Percentiles rank a stretch among this genome's conserved stretches.
Evolutionary conservation across 2,113 vertebrate species (phyloP).

Genomic region (Strigops habroptila): DNA sequence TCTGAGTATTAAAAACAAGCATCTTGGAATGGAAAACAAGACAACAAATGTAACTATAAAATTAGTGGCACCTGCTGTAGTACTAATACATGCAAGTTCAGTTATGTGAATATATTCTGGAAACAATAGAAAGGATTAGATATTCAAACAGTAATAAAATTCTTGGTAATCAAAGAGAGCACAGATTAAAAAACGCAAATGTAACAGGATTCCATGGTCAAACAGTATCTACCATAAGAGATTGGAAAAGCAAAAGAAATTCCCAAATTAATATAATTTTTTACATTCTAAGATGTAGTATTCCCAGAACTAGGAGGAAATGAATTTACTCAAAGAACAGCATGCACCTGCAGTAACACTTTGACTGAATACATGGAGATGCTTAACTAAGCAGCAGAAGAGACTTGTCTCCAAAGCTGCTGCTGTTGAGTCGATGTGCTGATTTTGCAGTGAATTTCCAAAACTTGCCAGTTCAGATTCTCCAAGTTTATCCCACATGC

Average conservation of each 20-base stretch:
- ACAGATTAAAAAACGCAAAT: neutral
- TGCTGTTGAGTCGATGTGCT: neutral
- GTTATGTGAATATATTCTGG: neutral
- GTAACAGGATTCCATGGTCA: neutral
- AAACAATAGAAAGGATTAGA: neutral
- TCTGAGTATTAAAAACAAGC: neutral
- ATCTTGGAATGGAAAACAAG: neutral
- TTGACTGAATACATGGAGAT: neutral
- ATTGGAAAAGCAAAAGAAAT: neutral
- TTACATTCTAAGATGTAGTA: neutral
- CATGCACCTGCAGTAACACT: neutral
- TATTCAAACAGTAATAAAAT: neutral
- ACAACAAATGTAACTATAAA: neutral
- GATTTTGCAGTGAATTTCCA: neutral
- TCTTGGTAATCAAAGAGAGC: neutral
- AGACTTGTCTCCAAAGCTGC: neutral
- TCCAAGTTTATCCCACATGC: neutral
- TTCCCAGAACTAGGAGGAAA: neutral
- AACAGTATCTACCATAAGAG: neutral
- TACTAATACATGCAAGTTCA: neutral
- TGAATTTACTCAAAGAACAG: neutral
- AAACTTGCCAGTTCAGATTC: neutral
- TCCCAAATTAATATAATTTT: neutral
- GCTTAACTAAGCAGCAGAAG: neutral
- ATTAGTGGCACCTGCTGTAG: neutral